These are phyloP conservation scores for Psettodes erumei DNA, from an alignment of 2,113 vertebrate species.

Conservation along the genomic window DNA sequence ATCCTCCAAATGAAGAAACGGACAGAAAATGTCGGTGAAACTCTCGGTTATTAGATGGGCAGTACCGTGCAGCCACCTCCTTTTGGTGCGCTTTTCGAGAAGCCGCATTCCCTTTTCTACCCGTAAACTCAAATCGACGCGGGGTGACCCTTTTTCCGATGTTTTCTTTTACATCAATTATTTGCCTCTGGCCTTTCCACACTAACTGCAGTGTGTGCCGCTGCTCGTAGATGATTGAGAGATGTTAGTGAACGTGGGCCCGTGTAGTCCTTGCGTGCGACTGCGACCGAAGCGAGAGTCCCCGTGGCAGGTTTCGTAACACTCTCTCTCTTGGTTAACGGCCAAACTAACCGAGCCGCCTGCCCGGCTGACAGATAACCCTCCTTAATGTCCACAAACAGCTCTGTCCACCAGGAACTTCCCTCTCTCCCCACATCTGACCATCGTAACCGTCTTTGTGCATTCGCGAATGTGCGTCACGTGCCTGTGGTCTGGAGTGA, in stretches of 20 bases:
- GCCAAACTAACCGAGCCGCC: slow-evolving; percentile 28
- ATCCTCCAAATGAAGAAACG: not conserved
- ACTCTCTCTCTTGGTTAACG: slow-evolving; percentile 45
- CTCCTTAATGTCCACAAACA: slow-evolving; percentile 34
- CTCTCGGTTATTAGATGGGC: not conserved
- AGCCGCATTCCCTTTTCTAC: slow-evolving; percentile 8
- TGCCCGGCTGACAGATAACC: slow-evolving; percentile 52
- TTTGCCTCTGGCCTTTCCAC: slow-evolving; percentile 49
- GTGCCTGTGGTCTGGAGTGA: not conserved
- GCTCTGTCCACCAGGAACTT: slow-evolving; percentile 2
- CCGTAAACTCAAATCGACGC: slow-evolving; percentile 14
- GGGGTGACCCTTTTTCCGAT: slow-evolving; percentile 30
- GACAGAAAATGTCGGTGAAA: not conserved
- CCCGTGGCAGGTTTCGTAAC: slow-evolving; percentile 40
- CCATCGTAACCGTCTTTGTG: not conserved
- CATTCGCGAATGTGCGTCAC: not conserved
- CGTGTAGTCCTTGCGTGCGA: slow-evolving; percentile 29
- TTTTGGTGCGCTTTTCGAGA: slow-evolving; percentile 36
- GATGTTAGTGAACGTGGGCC: slow-evolving; percentile 26
- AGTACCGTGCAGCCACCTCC: slow-evolving; percentile 19
- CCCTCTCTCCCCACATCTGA: not conserved
- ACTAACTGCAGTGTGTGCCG: slow-evolving; percentile 5
- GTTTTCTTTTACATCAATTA: slow-evolving; percentile 72
- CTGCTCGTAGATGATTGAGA: slow-evolving; percentile 23
- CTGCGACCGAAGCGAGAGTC: slow-evolving; percentile 22